Percentiles rank a stretch among this genome's conserved stretches.
Conservation (phyloP, 2,113 vertebrate genomes). For the Centrocercus urophasianus region DNA sequence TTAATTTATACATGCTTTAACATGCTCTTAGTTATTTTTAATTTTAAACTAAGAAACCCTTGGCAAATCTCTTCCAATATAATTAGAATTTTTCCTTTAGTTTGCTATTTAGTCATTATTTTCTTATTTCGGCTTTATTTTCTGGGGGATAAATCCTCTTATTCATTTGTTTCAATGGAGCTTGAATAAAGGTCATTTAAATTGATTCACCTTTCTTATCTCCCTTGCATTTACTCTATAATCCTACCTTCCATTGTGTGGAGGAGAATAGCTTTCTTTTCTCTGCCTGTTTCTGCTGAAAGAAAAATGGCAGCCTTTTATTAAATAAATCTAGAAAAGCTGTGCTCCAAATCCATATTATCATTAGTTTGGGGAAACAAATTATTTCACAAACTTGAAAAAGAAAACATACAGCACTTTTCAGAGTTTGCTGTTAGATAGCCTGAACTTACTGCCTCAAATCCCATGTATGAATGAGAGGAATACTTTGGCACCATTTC, state of each 20-base stretch:
- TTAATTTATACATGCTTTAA: conserved; percentile 55
- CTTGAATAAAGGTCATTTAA: conserved; percentile 78
- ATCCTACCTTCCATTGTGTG: conserved; percentile 67
- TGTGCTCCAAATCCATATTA: conserved; percentile 66
- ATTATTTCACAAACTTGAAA: conserved; percentile 46
- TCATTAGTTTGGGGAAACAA: conserved; percentile 32
- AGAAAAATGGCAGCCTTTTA: conserved; percentile 70
- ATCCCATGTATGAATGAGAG: background rate
- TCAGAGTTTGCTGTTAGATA: conserved; percentile 2
- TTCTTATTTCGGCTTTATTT: conserved; percentile 61
- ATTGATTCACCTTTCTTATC: conserved; percentile 73
- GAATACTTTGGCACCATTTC: background rate
- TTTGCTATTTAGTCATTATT: conserved; percentile 66
- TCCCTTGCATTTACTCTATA: conserved; percentile 59
- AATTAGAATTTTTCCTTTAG: conserved; percentile 61
- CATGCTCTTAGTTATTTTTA: conserved; percentile 38
- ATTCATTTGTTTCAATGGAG: conserved; percentile 73
- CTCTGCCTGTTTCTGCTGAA: conserved; percentile 39
- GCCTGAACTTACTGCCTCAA: conserved; percentile 10
- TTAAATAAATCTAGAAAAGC: conserved; percentile 66
- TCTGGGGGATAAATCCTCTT: conserved; percentile 74
- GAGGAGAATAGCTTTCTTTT: conserved; percentile 53
- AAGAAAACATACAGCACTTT: conserved; percentile 8
- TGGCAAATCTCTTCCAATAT: conserved; percentile 34
- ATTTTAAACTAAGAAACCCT: conserved; percentile 60